phyloP scores from a whole-genome alignment of 1,140 invertebrate genomes.

The Leptoteleia sp. region DNA sequence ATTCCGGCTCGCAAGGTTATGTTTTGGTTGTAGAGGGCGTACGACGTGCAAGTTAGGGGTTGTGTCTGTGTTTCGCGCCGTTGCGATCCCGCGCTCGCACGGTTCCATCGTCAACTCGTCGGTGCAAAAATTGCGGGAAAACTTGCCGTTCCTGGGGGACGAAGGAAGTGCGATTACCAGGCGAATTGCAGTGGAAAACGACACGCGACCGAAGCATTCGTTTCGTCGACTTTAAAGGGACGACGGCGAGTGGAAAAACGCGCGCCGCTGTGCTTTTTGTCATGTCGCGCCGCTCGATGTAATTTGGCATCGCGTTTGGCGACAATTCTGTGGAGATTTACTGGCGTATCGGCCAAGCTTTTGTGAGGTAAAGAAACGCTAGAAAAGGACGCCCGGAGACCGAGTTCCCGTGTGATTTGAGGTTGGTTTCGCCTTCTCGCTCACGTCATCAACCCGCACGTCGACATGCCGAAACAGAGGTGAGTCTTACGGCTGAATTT shows the following conservation, averaged over 20 bases:
- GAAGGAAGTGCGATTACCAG: neutral
- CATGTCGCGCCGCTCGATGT: no score
- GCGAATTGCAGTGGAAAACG: neutral
- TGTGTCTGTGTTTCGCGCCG: slow-evolving; percentile 79
- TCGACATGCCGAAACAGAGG: slow-evolving; percentile 79
- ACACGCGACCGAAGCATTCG: no score
- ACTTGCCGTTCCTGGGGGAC: neutral
- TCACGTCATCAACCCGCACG: slow-evolving; percentile 72
- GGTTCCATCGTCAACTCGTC: slow-evolving; percentile 6
- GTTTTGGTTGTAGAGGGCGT: slow-evolving; percentile 79
- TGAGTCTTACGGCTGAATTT: slow-evolving; percentile 65
- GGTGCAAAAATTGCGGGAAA: slow-evolving; percentile 3
- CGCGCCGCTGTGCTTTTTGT: no score
- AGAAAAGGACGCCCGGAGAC: no score
- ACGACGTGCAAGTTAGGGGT: slow-evolving; percentile 70
- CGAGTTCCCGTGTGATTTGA: neutral
- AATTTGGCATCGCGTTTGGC: no score
- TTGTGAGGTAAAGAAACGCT: no score
- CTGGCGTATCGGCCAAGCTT: no score
- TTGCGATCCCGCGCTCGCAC: slow-evolving; percentile 77
- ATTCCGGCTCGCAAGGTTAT: slow-evolving; percentile 74
- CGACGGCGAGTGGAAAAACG: no score
- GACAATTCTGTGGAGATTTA: no score
- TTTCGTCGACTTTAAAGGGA: no score
- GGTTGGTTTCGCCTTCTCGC: slow-evolving; percentile 54